Base-by-base conservation (phyloP, 2,888 invertebrate genomes). In the Meganola albula region DNA sequence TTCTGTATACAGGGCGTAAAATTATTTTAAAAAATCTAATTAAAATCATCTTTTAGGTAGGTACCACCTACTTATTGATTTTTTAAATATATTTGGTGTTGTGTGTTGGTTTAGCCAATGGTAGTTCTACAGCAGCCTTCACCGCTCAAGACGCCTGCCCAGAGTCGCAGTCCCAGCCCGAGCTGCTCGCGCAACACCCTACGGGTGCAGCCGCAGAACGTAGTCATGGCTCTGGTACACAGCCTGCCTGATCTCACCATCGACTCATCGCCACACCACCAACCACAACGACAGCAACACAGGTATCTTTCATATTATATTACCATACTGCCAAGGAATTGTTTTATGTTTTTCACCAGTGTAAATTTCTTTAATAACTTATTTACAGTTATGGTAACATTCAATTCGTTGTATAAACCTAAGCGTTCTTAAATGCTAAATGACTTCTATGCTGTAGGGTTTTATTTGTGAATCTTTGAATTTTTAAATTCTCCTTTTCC, bases 171-270 rank as follows among this genome's bases (percentile, higher is more conserved):
- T 10, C 46, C 50, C 2, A 58, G 63, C 31, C 28, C 48, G 11
- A 55, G 58, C 18, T 3, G 8, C 3, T 20, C 20, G 20, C 54
- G 57, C 11, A 67, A 68, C 47, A 71, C 92, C 0, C 78, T 95
- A 43, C 91, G 91, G 27, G 93, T 95, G 37, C 92, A 93, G 63
- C 91, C 92, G 3, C 76, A 88, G 12, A 77, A 77, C 37, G 63
- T 37, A 74, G 87, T 64, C n/a, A 88, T 89, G 57, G 87, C 88
- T 34, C 79, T 93, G 29, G 93, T 94, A 14, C 94, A 94, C 70
- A 94, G 94, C 62, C 77, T 95, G 56, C 95, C 95, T 2, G 94
- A 95, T 66, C 83, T 95, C 32, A 69, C 63, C 8, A 31, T 69
- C 2, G 74, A 74, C 5, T 55, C 58, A 0, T 42, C 58, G 88